Conservation (phyloP, 1,140 invertebrate species). For the Nasonia longicornis region DNA sequence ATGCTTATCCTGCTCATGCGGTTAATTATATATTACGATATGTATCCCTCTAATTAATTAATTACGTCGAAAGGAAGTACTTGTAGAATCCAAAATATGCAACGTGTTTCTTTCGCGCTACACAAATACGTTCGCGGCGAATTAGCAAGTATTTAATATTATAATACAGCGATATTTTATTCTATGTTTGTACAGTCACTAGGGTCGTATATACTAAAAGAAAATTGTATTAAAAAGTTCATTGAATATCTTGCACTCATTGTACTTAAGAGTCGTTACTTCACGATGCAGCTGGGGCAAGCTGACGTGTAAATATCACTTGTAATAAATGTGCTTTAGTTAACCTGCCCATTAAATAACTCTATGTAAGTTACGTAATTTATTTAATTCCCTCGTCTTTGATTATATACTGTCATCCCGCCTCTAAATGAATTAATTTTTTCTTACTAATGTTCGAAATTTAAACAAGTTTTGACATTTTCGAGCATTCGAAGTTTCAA, state of each 20-base stretch:
- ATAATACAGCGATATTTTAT: slow-evolving; percentile 43
- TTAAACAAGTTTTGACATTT: too few species aligned
- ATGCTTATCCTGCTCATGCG: slow-evolving; percentile 4
- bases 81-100: background rate
- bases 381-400: background rate
- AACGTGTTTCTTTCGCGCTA: slow-evolving; percentile 10
- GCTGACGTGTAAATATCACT: slow-evolving; percentile 47
- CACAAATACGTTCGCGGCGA: background rate
- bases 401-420: background rate
- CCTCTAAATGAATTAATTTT: background rate
- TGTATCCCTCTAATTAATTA: slow-evolving; percentile 20
- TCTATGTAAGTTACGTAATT: background rate
- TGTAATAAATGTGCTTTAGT: slow-evolving; percentile 48
- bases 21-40: slow-evolving; percentile 14
- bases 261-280: slow-evolving; percentile 39
- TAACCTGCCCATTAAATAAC: slow-evolving; percentile 44
- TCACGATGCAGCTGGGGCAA: slow-evolving; percentile 42
- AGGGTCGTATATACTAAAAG: slow-evolving; percentile 39
- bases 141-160: slow-evolving; percentile 37
- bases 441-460: background rate
- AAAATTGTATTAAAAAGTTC: slow-evolving; percentile 36
- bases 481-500: background rate
- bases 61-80: slow-evolving; percentile 11
- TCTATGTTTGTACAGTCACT: slow-evolving; percentile 48
- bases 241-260: slow-evolving; percentile 37